These are phyloP conservation scores for Doris montereyensis DNA, from an alignment of 2,888 invertebrate species.

Conservation along the genomic window DNA sequence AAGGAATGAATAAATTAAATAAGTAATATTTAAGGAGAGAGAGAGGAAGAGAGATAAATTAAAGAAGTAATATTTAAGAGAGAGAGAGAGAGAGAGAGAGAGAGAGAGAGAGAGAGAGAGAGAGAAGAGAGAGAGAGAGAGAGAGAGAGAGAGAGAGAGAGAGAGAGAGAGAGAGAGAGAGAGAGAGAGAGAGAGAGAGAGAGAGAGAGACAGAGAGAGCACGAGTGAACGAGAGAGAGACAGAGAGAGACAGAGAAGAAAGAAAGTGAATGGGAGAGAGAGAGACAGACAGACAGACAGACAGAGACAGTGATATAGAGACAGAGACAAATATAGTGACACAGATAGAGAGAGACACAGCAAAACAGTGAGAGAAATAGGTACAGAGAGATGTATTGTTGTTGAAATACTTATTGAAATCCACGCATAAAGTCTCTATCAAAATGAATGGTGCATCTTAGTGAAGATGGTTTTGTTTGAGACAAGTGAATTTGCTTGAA, in stretches of 20 bases:
- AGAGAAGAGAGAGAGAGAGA: neutral
- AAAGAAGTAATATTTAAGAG: neutral
- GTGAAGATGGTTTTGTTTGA: too few relatives aligned
- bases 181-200: conserved; percentile 15
- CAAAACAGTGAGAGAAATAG: too few relatives aligned
- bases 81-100: conserved; percentile 8
- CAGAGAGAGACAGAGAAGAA: conserved; percentile 60
- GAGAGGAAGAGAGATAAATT: conserved; percentile 14
- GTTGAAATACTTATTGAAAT: too few relatives aligned
- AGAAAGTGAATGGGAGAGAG: too few relatives aligned
- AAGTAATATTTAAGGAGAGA: neutral
- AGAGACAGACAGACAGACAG: too few relatives aligned
- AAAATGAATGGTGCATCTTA: too few relatives aligned
- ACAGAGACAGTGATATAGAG: too few relatives aligned
- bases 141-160: conserved; percentile 49
- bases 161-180: conserved; percentile 12
- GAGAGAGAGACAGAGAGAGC: neutral
- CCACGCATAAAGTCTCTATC: too few relatives aligned
- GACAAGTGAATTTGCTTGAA: too few relatives aligned
- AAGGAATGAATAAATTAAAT: neutral
- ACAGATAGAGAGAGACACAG: too few relatives aligned
- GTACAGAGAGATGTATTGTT: too few relatives aligned
- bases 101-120: neutral
- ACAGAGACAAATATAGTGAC: too few relatives aligned
- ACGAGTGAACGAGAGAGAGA: conserved; percentile 2